Evolutionary conservation across 2,113 vertebrate genomes (phyloP).

Genomic region (Elephas maximus): DNA sequence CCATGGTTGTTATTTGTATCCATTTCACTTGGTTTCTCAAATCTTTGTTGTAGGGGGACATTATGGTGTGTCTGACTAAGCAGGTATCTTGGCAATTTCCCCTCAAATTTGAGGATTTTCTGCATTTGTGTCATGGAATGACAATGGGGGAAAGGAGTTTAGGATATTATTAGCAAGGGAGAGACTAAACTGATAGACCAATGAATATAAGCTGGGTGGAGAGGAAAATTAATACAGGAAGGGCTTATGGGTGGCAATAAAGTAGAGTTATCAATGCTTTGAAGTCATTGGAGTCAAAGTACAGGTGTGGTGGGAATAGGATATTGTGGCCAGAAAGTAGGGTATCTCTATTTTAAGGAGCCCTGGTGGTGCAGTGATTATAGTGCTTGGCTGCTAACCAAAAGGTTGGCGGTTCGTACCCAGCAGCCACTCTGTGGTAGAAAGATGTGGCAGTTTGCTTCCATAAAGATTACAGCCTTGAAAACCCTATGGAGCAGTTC

Average conservation of each 20-base stretch:
- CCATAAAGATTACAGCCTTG: too few species aligned
- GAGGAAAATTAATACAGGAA: background rate
- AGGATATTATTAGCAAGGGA: background rate
- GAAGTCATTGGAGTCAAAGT: background rate
- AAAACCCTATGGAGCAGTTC: too few species aligned
- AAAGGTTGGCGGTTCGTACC: too few species aligned
- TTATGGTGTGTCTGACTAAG: too few species aligned
- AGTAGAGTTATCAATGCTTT: background rate
- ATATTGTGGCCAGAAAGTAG: background rate
- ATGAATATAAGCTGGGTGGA: background rate
- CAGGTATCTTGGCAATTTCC: background rate
- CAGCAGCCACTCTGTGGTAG: too few species aligned
- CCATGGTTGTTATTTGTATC: too few species aligned
- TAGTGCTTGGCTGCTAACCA: too few species aligned
- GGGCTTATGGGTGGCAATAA: background rate
- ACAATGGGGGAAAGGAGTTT: background rate
- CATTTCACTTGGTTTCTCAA: too few species aligned
- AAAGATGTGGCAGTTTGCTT: too few species aligned
- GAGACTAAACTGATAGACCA: background rate
- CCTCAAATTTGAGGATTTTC: background rate
- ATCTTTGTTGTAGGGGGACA: too few species aligned
- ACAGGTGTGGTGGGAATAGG: background rate
- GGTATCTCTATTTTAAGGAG: background rate
- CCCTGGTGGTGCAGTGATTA: too few species aligned
- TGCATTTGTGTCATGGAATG: background rate